A percentile compares a stretch with the other conserved stretches of the same genome.
Conservation (phyloP, 2,888 invertebrate genomes). For the Synergus laeviventris region DNA sequence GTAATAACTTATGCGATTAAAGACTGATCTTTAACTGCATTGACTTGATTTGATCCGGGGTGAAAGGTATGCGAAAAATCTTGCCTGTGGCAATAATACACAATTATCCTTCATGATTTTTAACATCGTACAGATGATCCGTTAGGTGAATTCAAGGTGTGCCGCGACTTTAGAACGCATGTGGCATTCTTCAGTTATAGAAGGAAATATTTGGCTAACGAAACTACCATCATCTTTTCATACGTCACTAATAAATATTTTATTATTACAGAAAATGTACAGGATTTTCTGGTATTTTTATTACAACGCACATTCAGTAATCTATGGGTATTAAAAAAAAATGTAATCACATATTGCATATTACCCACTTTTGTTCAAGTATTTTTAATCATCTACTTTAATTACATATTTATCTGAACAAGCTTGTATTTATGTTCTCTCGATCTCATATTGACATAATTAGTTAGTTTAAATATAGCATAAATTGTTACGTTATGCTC, state of each 20-base stretch:
- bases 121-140: constrained; percentile 36
- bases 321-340: not conserved
- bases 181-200: constrained; percentile 2
- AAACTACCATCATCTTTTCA: not conserved
- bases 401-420: not conserved
- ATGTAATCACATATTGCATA: not conserved
- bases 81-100: constrained; percentile 6
- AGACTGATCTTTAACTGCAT: constrained; percentile 9
- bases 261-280: not conserved
- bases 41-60: constrained; percentile 21
- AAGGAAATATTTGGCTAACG: constrained; percentile 8
- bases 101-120: constrained; percentile 24
- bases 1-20: not conserved
- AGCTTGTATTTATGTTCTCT: not conserved
- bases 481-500: constrained; percentile 43
- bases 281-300: not conserved
- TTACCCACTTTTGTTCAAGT: not conserved
- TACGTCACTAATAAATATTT: not conserved
- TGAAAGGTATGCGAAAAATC: constrained; percentile 22
- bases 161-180: constrained; percentile 5
- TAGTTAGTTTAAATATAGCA: not conserved
- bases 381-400: not conserved
- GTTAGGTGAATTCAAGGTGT: constrained; percentile 35
- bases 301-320: not conserved
- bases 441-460: not conserved